phyloP scores from a whole-genome alignment of 2,888 invertebrate genomes.

The Drosophila paracracens region DNA sequence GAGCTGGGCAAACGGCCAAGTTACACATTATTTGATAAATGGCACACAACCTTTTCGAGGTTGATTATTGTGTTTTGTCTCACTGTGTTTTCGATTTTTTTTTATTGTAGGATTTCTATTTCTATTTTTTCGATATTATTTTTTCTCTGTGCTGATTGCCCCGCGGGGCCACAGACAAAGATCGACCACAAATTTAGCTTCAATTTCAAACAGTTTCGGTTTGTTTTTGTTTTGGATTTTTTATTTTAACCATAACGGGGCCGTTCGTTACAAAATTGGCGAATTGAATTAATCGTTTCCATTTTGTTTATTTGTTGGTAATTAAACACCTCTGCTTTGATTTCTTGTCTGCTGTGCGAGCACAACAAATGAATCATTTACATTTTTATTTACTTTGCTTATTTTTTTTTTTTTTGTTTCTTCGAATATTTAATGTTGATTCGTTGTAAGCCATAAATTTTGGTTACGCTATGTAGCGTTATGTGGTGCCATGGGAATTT shows the following conservation, averaged over 20 bases:
- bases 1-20: constrained; percentile 61
- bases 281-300: constrained; percentile 81
- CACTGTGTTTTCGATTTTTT: constrained; percentile 42
- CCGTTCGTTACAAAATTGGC: constrained; percentile 74
- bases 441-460: constrained; percentile 79
- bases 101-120: constrained; percentile 66
- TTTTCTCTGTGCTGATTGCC: constrained; percentile 59
- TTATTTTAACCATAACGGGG: constrained; percentile 70
- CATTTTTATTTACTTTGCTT: constrained; percentile 55
- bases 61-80: constrained; percentile 82
- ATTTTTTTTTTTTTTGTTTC: constrained; percentile 16
- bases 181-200: constrained; percentile 76
- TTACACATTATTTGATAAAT: constrained; percentile 81
- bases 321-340: constrained; percentile 82
- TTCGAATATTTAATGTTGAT: constrained; percentile 70
- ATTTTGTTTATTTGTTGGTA: constrained; percentile 83
- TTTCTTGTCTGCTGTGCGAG: constrained; percentile 70
- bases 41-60: constrained; percentile 82
- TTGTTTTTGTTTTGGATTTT: constrained; percentile 23
- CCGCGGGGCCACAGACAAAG: constrained; percentile 50
- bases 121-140: constrained; percentile 44
- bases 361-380: constrained; percentile 78
- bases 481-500: constrained; percentile 74
- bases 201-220: constrained; percentile 72
- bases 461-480: constrained; percentile 62